Evolutionary conservation across 2,888 invertebrate genomes (phyloP), one percentile per base, ranked within the genome.

Genomic region (Schizaphis graminum): DNA sequence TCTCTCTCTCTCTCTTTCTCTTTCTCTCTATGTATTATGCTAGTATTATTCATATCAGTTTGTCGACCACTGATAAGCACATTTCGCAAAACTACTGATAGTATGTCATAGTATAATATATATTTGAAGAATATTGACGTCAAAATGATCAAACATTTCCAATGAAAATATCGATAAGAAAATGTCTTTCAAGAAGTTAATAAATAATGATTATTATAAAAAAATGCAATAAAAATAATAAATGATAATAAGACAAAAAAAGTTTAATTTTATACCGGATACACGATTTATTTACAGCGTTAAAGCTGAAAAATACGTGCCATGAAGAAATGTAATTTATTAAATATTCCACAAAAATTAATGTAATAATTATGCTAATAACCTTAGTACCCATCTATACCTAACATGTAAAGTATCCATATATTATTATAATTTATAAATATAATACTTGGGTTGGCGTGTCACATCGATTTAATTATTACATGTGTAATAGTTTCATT

Each of bases 391-490:
- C 35, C 67, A 67, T n/a, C 67, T 67, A 67, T 67, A n/a, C 28
- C 61, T 28, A 10, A 67, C 67, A 26, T 16, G 21, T 67, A 16
- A 5, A 67, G 67, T 35, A n/a, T n/a, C 16, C 7, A 67, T 35
- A 67, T 35, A 21, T 35, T 67, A 67, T 67, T 67, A 67, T 67
- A 67, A 21, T 67, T 67, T 35, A 67, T 35, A 67, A 67, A 67
- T 67, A 67, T 67, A 67, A 16, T 16, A 67, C 16, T 67, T 67
- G 16, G n/a, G 67, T 35, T n/a, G 16, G 16, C n/a, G 16, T 7
- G 67, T 67, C n/a, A 67, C n/a, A 67, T 67, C n/a, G n/a, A 67
- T 67, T 67, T 67, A 67, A 67, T 67, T 67, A 67, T 67, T 67
- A 67, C 16, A n/a, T 21, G 5, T 16, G 21, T 67, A n/a, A 35